Percentiles rank a stretch among this genome's conserved stretches.
phyloP scores from a whole-genome alignment of 2,797 vertebrate species.

The Melopsittacus undulatus region DNA sequence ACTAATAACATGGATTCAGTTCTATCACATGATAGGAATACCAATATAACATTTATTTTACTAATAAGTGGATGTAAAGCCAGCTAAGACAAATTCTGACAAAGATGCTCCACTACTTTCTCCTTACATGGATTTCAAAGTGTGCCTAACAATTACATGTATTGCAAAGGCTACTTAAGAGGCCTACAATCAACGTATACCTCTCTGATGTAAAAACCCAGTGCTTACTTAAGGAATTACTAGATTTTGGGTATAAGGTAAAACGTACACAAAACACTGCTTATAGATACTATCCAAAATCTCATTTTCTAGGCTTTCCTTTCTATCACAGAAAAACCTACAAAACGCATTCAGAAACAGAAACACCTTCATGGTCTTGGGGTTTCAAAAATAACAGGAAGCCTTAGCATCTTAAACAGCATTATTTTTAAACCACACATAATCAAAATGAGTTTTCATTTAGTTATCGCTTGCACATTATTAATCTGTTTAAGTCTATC shows the following conservation, averaged over 20 bases:
- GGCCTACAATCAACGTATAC: neutral
- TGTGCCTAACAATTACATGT: neutral
- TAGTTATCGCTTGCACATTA: neutral
- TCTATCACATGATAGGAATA: neutral
- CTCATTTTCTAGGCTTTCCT: neutral
- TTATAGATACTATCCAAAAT: neutral
- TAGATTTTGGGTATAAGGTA: neutral
- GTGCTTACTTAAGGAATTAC: fast-evolving
- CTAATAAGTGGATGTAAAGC: neutral
- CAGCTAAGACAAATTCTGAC: neutral
- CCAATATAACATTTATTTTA: neutral
- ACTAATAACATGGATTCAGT: neutral
- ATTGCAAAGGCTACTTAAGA: neutral
- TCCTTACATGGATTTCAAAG: neutral
- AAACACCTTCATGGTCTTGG: neutral
- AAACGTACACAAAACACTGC: neutral
- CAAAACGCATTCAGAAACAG: neutral
- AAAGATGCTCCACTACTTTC: neutral
- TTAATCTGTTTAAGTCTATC: slow-evolving; percentile 28
- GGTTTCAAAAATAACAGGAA: neutral
- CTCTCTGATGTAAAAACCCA: neutral
- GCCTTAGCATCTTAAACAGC: neutral
- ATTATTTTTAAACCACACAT: neutral
- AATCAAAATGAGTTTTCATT: neutral
- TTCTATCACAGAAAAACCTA: neutral